Evolutionary conservation across 2,797 vertebrate genomes (phyloP), one percentile per base, ranked within the genome.

Genomic region (Myripristis murdjan): DNA sequence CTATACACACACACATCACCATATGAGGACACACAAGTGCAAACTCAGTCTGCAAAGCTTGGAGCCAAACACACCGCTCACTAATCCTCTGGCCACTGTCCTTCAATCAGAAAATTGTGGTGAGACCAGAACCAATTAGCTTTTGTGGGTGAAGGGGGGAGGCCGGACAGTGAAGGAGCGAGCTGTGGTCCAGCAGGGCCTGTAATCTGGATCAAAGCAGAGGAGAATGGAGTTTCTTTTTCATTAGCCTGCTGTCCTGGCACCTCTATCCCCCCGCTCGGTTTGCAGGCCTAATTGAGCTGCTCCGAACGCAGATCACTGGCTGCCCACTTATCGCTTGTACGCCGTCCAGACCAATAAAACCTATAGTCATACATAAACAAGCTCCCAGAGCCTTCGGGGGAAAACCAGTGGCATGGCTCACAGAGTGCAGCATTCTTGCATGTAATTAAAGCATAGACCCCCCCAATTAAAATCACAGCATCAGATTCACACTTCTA

Each of bases 331-430:
- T 83, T 83, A 88, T 81, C 26, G 46, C 66, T 62, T 85, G 78
- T 68, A 67, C 64, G 18, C 59, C 16, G 41, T 79, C 64, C 74
- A 91, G 79, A 79, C 54, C 63, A 87, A 86, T 83, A 89, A 84
- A 91, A 82, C 20, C 79, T 68, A 70, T 57, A 86, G 85, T 69
- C 72, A 79, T 74, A 54, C 20, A 74, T 67, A 84, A 89, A 87
- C 66, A 85, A 59, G 58, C 67, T 75, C 72, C 64, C 73, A 74
- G 57, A 73, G 64, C 59, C 73, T 78, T 60, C 70, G 59, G 76
- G 59, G 49, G 65, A 31, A 58, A 76, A 70, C 55, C 53, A 47
- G 70, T 59, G 64, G 57, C 7, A 6, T 37, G 20, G 62, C 56
- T 68, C 46, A 54, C 46, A 70, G 47, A 70, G 49, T 41, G 44